Conservation (phyloP, 2,888 invertebrate species). For the Liposcelis brunnea region DNA sequence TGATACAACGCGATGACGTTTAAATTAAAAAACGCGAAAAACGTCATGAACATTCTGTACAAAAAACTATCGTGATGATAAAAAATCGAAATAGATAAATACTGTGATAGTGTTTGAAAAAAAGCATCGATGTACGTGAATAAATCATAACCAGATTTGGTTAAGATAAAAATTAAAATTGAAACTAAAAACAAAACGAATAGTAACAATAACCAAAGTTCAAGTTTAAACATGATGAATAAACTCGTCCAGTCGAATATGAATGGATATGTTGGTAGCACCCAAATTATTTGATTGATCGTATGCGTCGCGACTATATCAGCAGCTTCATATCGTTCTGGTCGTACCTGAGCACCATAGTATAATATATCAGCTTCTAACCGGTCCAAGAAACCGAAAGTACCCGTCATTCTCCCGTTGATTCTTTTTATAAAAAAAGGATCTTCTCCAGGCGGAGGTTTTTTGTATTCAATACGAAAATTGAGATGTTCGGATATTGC, state of each 20-base stretch:
- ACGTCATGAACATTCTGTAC: too few relatives aligned
- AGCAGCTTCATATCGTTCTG: background rate
- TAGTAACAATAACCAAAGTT: background rate
- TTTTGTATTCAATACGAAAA: constrained; percentile 1
- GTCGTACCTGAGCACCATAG: background rate
- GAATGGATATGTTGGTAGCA: background rate
- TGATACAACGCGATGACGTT: too few relatives aligned
- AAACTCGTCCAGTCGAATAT: background rate
- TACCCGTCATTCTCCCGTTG: background rate
- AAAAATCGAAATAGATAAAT: too few relatives aligned
- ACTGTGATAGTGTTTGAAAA: too few relatives aligned
- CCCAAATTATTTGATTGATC: background rate
- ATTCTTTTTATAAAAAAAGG: background rate
- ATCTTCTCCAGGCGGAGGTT: background rate
- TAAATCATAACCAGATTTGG: too few relatives aligned
- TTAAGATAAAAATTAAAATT: background rate
- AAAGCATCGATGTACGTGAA: too few relatives aligned
- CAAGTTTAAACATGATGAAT: background rate
- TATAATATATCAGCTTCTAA: background rate
- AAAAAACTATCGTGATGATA: too few relatives aligned
- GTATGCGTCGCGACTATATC: background rate
- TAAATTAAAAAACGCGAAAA: too few relatives aligned
- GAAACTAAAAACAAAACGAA: background rate
- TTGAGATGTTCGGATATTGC: background rate
- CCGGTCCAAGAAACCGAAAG: background rate